These are phyloP conservation scores for Synanthedon formicaeformis DNA, from an alignment of 2,888 invertebrate genomes.

Conservation along the genomic window DNA sequence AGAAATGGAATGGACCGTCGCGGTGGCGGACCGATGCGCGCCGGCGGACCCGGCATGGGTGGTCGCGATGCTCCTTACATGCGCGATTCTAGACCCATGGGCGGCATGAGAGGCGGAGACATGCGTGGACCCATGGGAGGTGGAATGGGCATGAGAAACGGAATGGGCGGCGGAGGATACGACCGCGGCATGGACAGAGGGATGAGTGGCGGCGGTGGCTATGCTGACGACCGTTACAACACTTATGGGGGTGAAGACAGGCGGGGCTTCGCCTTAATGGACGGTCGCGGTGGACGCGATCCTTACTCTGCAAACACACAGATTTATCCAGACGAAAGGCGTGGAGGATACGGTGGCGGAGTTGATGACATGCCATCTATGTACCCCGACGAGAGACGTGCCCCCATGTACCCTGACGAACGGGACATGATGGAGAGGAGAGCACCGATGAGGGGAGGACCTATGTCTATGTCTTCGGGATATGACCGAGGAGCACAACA, in stretches of 20 bases:
- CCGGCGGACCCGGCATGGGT: constrained; percentile 57
- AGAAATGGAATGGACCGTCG: constrained; percentile 43
- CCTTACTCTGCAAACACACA: constrained; percentile 44
- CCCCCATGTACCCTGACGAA: constrained; percentile 48
- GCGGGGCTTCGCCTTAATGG: constrained; percentile 56
- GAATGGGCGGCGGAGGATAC: constrained; percentile 35
- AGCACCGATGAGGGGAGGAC: constrained; percentile 25
- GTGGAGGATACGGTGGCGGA: constrained; percentile 17
- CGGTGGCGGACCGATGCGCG: constrained; percentile 35
- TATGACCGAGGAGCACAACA: constrained; percentile 45
- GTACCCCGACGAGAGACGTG: constrained; percentile 33
- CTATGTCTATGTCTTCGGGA: constrained; percentile 29
- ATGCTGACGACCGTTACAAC: constrained; percentile 55
- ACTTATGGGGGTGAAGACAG: constrained; percentile 58
- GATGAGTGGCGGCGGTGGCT: constrained; percentile 24
- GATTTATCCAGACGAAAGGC: constrained; percentile 35
- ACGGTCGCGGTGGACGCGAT: constrained; percentile 38
- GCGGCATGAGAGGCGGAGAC: constrained; percentile 45
- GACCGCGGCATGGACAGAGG: constrained; percentile 37
- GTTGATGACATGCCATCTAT: constrained; percentile 11
- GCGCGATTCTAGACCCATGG: constrained; percentile 17
- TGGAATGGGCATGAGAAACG: constrained; percentile 43
- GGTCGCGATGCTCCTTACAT: constrained; percentile 27
- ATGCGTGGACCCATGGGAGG: constrained; percentile 67
- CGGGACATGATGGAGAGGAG: constrained; percentile 50